Base-by-base conservation (phyloP, 2,797 vertebrate species). In the Hozukius guyotensis region DNA sequence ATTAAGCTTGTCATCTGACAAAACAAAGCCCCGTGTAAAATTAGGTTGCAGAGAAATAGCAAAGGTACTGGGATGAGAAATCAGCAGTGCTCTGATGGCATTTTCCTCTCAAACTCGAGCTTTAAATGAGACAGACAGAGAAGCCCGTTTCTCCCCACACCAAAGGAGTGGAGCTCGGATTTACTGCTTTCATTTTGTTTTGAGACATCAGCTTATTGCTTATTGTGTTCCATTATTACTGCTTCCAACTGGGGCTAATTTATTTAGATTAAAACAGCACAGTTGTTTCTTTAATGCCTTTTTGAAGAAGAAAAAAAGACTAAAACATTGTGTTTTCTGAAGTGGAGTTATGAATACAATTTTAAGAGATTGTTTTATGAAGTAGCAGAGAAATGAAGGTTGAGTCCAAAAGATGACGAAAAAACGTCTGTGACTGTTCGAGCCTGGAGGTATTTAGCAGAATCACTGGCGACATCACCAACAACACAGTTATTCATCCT, bases 181-280 rank as follows among this genome's bases (percentile, higher is more conserved):
- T 96, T 95, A 95, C 93, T 90, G 90, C 92, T 93, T 95, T 95
- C 93, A 96, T 95, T 95, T 96, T 92, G 92, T 94, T 94, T 87
- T 71, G 73, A 93, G 92, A 93, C 93, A 88, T 87, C 87, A 84
- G 89, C 88, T 94, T 93, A 95, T 93, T 93, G 92, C 93, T 93
- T 94, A 94, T 94, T 94, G 93, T 92, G 87, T 92, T 92, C 85
- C 88, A 90, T 94, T 96, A 96, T 96, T 94, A 93, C 88, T 94
- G 85, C 82, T 90, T 95, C 93, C 93, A 95, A 95, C 95, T 92
- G 93, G 94, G 94, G 92, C 86, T 94, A 95, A 96, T 96, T 96
- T 95, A 95, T 96, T 96, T 94, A 94, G 93, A 96, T 96, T 95
- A 95, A 95, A 57, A 95, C 89, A 84, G 88, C 89, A 88, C 86